These are phyloP conservation scores for Drosophila ohnishii DNA, from an alignment of 1,140 invertebrate species.

Conservation along the genomic window DNA sequence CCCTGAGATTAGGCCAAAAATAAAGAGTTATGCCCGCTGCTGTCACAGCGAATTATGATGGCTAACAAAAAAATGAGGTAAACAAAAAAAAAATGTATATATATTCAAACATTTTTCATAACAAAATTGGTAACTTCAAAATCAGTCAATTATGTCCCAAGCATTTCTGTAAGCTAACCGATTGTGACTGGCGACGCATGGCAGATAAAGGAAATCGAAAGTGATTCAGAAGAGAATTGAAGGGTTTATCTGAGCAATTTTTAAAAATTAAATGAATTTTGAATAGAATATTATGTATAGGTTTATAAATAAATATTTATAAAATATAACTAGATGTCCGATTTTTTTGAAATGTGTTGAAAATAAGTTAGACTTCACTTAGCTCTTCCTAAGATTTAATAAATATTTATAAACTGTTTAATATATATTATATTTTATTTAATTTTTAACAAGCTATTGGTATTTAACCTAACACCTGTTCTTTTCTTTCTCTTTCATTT, in stretches of 20 bases:
- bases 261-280: too few relatives aligned
- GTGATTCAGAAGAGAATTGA: conserved; percentile 11
- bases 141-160: conserved; percentile 37
- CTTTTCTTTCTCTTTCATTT: conserved; percentile 20
- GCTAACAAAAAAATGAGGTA: conserved; percentile 29
- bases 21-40: conserved; percentile 58
- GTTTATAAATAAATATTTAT: too few relatives aligned
- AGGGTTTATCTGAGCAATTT: not conserved
- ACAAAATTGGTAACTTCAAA: conserved; percentile 33
- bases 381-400: not conserved
- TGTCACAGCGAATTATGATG: conserved; percentile 68
- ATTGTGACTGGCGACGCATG: conserved; percentile 61
- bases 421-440: too few relatives aligned
- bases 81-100: not conserved
- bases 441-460: not conserved
- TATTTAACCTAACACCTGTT: not conserved
- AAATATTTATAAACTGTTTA: too few relatives aligned
- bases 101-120: conserved; percentile 21
- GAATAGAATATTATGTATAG: too few relatives aligned
- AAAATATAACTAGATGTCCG: not conserved
- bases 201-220: conserved; percentile 41
- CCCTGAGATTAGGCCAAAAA: conserved; percentile 56
- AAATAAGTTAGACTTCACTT: not conserved
- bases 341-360: not conserved
- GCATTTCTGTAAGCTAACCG: conserved; percentile 45